Evolutionary conservation across 2,888 invertebrate species (phyloP).

Genomic region (Leptopilina syphax): DNA sequence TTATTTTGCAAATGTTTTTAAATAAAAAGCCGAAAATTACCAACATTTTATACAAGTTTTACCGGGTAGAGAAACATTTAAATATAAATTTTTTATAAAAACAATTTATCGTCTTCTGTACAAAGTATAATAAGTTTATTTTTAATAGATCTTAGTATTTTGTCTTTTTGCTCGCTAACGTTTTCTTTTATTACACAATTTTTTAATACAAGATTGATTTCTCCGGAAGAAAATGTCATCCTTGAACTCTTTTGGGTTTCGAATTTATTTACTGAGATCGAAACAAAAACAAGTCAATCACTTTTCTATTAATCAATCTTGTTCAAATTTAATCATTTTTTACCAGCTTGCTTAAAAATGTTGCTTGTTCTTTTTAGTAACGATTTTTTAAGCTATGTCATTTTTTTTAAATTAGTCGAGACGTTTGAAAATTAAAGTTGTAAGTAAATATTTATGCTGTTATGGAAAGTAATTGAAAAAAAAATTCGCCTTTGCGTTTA

Average conservation of each 20-base stretch:
- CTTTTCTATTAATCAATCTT: background rate
- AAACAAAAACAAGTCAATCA: background rate
- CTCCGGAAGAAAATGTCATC: background rate
- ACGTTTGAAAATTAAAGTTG: too few species aligned
- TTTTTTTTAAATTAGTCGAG: too few species aligned
- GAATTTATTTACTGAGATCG: constrained; percentile 35
- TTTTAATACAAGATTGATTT: background rate
- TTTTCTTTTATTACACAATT: background rate
- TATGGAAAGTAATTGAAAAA: too few species aligned
- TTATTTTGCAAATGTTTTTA: background rate
- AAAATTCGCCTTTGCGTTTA: too few species aligned
- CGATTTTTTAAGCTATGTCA: too few species aligned
- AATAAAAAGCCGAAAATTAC: background rate
- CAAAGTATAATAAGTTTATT: background rate
- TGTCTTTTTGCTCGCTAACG: background rate
- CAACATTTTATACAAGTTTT: constrained; percentile 6
- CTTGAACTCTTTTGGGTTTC: background rate
- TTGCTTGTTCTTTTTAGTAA: too few species aligned
- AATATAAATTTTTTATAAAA: background rate
- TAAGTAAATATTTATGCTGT: too few species aligned
- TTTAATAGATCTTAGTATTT: background rate
- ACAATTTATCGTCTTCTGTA: background rate
- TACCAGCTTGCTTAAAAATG: too few species aligned
- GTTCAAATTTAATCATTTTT: too few species aligned
- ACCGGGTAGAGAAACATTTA: constrained; percentile 14